Evolutionary conservation across 2,888 invertebrate species (phyloP), one percentile per base, ranked within the genome.

Genomic region (Nipponacmea schrenckii): DNA sequence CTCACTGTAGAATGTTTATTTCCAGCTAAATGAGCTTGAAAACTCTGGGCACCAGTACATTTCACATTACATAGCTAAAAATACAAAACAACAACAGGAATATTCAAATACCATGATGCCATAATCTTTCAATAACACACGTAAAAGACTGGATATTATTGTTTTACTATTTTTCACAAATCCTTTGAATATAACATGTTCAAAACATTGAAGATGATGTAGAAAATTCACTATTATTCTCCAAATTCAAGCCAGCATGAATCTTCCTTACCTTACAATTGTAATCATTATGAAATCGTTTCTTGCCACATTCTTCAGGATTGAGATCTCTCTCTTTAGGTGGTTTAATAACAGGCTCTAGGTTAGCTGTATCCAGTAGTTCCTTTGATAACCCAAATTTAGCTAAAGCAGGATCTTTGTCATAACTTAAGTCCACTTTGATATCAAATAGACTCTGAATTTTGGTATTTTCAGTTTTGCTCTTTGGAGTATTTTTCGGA

Each of bases 1-100:
- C 80, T 73, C 78, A 81, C 81, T 67, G n/a, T 27, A 73, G 76
- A 78, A 66, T 81, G 81, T 39, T 77, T 78, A 50, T 69, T 77
- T 56, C 81, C 81, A 14, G 77, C 76, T 12, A 80, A 46, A 70
- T 81, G 81, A 65, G 75, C 76, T 69, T 77, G 74, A 62, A 79
- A 78, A 46, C 76, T 75, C n/a, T 71, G 64, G 3, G 79, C 65
- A 27, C 81, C 78, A 0, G 79, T 81, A 70, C 80, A 80, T 17
- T 73, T 65, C 7, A 79, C 63, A 50, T 80, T 74, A 75, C 81
- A 81, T 10, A 79, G 27, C 80, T 80, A 73, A 45, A 74, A 76
- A 46, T 63, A 24, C 27, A 31, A 27, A 39, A 69, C 46, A 62
- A 62, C 20, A 15, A 69, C 62, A 3, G 17, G 12, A 5, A 67